Conservation (phyloP, 2,113 vertebrate genomes). For the Hippocampus mohnikei region DNA sequence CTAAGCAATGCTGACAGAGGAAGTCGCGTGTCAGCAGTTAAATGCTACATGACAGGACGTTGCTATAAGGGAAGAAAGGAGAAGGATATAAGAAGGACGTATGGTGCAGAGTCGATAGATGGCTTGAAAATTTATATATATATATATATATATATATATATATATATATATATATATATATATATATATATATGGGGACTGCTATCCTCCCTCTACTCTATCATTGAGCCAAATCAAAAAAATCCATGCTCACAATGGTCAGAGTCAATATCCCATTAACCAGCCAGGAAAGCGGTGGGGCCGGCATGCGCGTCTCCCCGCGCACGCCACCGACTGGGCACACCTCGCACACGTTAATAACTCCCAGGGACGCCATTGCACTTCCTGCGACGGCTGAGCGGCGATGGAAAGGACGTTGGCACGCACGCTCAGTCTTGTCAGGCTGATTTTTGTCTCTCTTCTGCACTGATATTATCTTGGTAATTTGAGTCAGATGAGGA, state of each 20-base stretch:
- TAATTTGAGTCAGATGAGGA: slow-evolving; percentile 9
- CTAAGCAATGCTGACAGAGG: slow-evolving; percentile 64
- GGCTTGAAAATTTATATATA: slow-evolving; percentile 11
- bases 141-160: no score
- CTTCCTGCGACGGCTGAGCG: slow-evolving; percentile 49
- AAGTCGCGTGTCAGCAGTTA: slow-evolving; percentile 63
- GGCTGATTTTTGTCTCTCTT: slow-evolving; percentile 27
- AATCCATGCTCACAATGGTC: slow-evolving; percentile 76
- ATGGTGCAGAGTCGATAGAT: slow-evolving; percentile 42
- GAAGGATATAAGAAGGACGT: slow-evolving; percentile 58
- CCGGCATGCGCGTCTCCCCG: slow-evolving; percentile 50
- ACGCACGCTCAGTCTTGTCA: slow-evolving; percentile 11
- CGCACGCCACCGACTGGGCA: slow-evolving; percentile 52
- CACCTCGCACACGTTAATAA: slow-evolving; percentile 67
- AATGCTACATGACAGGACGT: slow-evolving; percentile 72
- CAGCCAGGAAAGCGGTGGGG: slow-evolving; percentile 58
- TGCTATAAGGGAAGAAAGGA: slow-evolving; percentile 49
- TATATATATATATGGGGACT: background rate
- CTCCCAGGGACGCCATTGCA: slow-evolving; percentile 59
- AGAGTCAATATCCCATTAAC: slow-evolving; percentile 80
- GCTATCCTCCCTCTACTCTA: slow-evolving; percentile 14
- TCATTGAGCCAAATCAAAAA: slow-evolving; percentile 71
- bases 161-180: no score
- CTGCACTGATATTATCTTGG: slow-evolving; percentile 10
- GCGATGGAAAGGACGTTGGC: slow-evolving; percentile 17